Evolutionary conservation across 2,888 invertebrate species (phyloP).

Genomic region (Drosophila glabriapex): DNA sequence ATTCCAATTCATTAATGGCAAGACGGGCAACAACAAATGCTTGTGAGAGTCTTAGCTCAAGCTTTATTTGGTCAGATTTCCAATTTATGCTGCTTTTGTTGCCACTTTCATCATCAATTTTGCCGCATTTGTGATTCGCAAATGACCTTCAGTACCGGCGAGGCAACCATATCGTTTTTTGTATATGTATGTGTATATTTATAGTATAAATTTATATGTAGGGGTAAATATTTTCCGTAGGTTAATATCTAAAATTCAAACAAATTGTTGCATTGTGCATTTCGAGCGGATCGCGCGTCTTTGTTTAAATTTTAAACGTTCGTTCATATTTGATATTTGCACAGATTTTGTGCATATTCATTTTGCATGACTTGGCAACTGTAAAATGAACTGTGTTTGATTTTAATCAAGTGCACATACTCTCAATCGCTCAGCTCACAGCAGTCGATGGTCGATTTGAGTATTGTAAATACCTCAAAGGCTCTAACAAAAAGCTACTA

Average conservation of each 20-base stretch:
- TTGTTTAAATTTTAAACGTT: slow-evolving; percentile 39
- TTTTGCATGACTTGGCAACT: slow-evolving; percentile 63
- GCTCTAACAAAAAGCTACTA: slow-evolving; percentile 64
- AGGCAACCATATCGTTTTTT: slow-evolving; percentile 17
- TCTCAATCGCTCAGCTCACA: slow-evolving; percentile 28
- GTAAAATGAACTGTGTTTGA: slow-evolving; percentile 42
- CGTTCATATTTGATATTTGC: slow-evolving; percentile 53
- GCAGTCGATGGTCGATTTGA: too few species aligned
- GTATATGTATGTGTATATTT: neutral
- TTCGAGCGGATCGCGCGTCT: slow-evolving; percentile 41
- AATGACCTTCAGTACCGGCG: slow-evolving; percentile 69
- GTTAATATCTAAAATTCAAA: slow-evolving; percentile 51
- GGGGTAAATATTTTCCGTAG: slow-evolving; percentile 19
- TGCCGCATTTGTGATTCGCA: slow-evolving; percentile 34
- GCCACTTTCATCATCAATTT: slow-evolving; percentile 69
- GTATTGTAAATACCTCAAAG: slow-evolving; percentile 59
- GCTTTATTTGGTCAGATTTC: slow-evolving; percentile 25
- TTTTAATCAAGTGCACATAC: slow-evolving; percentile 36
- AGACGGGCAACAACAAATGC: slow-evolving; percentile 28
- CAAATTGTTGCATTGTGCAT: slow-evolving; percentile 66
- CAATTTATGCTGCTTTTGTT: slow-evolving; percentile 47
- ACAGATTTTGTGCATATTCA: slow-evolving; percentile 74
- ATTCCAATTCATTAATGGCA: slow-evolving; percentile 54
- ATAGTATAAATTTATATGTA: neutral
- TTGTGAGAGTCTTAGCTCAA: slow-evolving; percentile 10